Conservation (phyloP, 2,888 invertebrate species). For the Augiades crinisus region DNA sequence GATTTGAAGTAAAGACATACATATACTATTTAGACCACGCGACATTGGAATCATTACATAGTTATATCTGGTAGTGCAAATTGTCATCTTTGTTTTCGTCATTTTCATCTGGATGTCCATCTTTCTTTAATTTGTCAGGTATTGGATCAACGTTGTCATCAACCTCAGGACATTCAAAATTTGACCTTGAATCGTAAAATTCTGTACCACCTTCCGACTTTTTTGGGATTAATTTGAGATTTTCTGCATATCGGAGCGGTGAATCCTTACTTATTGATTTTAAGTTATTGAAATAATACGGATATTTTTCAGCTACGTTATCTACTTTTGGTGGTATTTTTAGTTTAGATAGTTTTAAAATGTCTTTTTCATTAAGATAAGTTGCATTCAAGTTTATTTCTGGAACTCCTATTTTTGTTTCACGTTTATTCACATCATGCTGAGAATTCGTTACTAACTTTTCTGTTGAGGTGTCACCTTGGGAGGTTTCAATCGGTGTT, state of each 20-base stretch:
- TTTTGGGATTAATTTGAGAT: conserved; percentile 82
- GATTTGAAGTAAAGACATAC: no score
- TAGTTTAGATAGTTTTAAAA: conserved; percentile 43
- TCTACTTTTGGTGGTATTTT: conserved; percentile 35
- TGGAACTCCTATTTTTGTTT: conserved; percentile 54
- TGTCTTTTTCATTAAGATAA: conserved; percentile 48
- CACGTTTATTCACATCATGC: conserved; percentile 53
- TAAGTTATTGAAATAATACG: conserved; percentile 80
- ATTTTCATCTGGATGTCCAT: conserved; percentile 51
- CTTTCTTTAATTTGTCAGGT: conserved; percentile 70
- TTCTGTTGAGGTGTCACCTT: neutral
- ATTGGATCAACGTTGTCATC: conserved; percentile 77
- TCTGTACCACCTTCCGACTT: conserved; percentile 85
- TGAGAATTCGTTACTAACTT: conserved; percentile 24
- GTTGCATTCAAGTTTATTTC: conserved; percentile 55
- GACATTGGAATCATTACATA: no score
- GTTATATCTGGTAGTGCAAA: no score
- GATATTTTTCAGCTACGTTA: conserved; percentile 77
- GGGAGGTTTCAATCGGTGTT: conserved; percentile 14
- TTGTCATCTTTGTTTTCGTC: conserved; percentile 47
- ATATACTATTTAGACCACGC: no score
- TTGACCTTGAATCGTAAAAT: conserved; percentile 85
- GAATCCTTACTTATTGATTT: conserved; percentile 75
- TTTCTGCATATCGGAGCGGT: conserved; percentile 84
- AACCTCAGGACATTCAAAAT: conserved; percentile 77